phyloP scores from a whole-genome alignment of 2,797 vertebrate genomes.

The Peromyscus attwateri region DNA sequence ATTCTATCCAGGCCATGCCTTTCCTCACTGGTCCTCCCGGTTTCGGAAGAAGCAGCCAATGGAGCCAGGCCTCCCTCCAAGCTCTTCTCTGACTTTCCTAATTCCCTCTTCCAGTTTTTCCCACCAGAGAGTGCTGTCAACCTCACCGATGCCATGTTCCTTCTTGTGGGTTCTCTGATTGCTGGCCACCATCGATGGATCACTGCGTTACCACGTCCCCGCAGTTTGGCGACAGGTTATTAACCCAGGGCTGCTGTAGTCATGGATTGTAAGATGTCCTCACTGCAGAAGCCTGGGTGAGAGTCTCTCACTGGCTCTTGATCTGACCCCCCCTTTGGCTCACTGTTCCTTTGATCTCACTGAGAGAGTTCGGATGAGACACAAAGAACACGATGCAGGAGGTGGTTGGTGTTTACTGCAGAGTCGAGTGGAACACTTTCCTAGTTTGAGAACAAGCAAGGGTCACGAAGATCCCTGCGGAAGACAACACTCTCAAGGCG shows the following conservation, averaged over 20 bases:
- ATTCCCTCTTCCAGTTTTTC: background rate
- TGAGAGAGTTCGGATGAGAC: background rate
- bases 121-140: fast-evolving
- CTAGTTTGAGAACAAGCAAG: background rate
- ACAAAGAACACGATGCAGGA: background rate
- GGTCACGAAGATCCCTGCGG: too few relatives aligned
- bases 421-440: background rate
- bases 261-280: background rate
- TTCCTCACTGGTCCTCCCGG: background rate
- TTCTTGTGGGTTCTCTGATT: background rate
- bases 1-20: background rate
- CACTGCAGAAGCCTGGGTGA: background rate
- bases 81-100: background rate
- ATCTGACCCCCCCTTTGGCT: background rate
- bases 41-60: background rate
- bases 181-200: background rate
- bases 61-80: background rate
- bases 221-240: background rate
- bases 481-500: background rate
- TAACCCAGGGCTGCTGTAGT: background rate
- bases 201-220: background rate
- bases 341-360: background rate
- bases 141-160: background rate
- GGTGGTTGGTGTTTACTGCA: background rate
- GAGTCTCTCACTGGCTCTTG: too few relatives aligned